These are phyloP conservation scores for Drosophila meridiana DNA, from an alignment of 2,888 invertebrate genomes.

Conservation along the genomic window DNA sequence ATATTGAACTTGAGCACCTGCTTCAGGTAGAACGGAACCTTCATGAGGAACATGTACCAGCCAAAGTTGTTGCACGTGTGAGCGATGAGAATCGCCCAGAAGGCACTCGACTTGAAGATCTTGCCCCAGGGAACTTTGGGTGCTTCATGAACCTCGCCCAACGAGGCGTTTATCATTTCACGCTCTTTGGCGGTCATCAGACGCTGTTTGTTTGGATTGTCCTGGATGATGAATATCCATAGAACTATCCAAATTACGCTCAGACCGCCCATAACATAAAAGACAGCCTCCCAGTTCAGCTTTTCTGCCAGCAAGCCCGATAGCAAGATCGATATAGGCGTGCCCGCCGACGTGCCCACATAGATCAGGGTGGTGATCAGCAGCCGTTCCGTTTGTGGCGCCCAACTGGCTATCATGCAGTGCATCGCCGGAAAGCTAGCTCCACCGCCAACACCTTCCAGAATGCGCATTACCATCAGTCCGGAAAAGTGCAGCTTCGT, in stretches of 20 bases:
- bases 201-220: neutral
- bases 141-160: neutral
- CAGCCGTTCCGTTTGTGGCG: neutral
- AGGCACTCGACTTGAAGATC: neutral
- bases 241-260: constrained; percentile 2
- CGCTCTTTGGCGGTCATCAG: neutral
- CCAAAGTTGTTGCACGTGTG: constrained; percentile 90
- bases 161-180: neutral
- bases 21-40: constrained; percentile 93
- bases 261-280: constrained; percentile 2
- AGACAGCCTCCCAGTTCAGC: neutral
- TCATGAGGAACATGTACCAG: constrained; percentile 94
- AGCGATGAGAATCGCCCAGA: constrained; percentile 1
- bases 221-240: neutral
- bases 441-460: neutral
- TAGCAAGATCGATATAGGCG: neutral
- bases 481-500: neutral
- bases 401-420: constrained; percentile 1
- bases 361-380: constrained; percentile 2
- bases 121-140: neutral
- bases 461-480: neutral
- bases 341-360: constrained; percentile 4
- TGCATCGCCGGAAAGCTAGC: neutral
- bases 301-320: neutral
- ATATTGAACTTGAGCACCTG: constrained; percentile 86